Conservation (phyloP, 2,888 invertebrate species). For the Calameuta pallipes region DNA sequence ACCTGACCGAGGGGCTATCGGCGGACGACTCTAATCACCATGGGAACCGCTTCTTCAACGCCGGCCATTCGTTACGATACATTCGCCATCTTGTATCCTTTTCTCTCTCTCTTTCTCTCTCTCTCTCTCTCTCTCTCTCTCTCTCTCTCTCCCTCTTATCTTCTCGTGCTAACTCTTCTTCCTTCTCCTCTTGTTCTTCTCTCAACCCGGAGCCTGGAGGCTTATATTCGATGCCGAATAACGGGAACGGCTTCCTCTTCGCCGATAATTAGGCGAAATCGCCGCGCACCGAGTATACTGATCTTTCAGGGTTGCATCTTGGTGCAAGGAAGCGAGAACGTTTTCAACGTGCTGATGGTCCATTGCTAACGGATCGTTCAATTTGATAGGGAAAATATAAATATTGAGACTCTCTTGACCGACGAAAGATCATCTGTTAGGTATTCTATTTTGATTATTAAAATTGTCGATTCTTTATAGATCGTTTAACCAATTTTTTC, state of each 20-base stretch:
- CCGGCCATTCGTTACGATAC: slow-evolving; percentile 24
- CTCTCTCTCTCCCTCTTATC: slow-evolving; percentile 14
- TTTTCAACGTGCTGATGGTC: not conserved
- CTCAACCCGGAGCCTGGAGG: not conserved
- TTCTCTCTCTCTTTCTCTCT: too few species aligned
- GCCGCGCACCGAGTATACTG: not conserved
- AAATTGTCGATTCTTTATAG: not conserved
- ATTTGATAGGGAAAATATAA: not conserved
- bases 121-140: slow-evolving; percentile 12
- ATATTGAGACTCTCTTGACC: not conserved
- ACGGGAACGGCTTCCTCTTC: not conserved
- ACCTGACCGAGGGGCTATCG: slow-evolving; percentile 15
- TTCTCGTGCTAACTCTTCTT: slow-evolving; percentile 11
- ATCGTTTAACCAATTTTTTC: too few species aligned
- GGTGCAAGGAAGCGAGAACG: not conserved
- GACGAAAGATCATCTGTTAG: not conserved
- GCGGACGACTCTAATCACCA: slow-evolving; percentile 29
- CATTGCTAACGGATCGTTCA: not conserved
- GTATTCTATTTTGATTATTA: not conserved
- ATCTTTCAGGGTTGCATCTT: not conserved
- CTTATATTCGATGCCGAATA: not conserved
- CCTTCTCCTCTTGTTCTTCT: not conserved
- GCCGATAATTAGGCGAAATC: not conserved
- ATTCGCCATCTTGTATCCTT: not conserved
- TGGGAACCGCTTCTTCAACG: slow-evolving; percentile 28